Evolutionary conservation across 2,797 vertebrate species (phyloP).

Genomic region (Gymnothorax reevesii): DNA sequence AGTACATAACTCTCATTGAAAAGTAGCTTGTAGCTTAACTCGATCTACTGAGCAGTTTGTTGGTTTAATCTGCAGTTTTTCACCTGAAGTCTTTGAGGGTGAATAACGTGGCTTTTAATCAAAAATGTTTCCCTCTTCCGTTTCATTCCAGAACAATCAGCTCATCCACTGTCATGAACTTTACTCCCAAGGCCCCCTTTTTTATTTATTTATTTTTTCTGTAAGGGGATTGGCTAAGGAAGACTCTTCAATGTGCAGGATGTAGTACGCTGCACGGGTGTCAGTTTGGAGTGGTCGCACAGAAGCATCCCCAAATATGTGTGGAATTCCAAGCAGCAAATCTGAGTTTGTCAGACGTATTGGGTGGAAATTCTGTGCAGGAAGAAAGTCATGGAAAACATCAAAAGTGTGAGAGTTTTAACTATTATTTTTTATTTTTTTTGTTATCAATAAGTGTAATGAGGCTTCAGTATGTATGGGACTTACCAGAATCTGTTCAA

Average conservation of each 20-base stretch:
- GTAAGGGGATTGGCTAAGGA: background rate
- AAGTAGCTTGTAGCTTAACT: background rate
- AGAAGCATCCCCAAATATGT: background rate
- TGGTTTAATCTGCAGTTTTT: background rate
- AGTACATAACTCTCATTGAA: conserved; percentile 3
- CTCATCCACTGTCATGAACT: background rate
- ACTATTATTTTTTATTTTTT: background rate
- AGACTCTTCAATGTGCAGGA: background rate
- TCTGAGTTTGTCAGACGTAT: background rate
- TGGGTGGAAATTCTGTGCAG: background rate
- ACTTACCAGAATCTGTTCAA: no score
- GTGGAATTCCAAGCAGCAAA: background rate
- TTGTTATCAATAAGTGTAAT: background rate
- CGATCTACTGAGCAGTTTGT: background rate
- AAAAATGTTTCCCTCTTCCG: background rate
- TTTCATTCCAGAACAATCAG: background rate
- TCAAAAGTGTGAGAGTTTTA: background rate
- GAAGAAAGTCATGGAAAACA: background rate
- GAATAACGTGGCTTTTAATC: background rate
- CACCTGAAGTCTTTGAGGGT: background rate
- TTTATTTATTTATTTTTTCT: background rate
- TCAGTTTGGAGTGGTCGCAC: no score
- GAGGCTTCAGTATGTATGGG: background rate
- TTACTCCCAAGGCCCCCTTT: background rate
- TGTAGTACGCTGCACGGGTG: background rate